Conservation (phyloP, 2,888 invertebrate species). For the Cheilosia impressa region DNA sequence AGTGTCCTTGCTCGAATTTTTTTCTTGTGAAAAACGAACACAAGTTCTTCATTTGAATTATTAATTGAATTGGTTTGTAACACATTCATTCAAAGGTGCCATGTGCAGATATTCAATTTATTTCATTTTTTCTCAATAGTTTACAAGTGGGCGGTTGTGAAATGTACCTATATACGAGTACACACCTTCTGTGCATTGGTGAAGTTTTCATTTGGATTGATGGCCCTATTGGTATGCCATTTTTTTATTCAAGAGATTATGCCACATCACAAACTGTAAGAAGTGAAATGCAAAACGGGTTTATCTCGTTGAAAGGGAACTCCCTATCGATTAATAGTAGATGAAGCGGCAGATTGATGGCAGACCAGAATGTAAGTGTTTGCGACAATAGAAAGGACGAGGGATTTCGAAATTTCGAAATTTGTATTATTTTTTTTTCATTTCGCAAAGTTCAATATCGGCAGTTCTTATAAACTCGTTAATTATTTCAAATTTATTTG, state of each 20-base stretch:
- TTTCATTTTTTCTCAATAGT: conserved; percentile 16
- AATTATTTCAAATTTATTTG: conserved; percentile 26
- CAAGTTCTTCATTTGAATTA: conserved; percentile 37
- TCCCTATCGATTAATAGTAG: not conserved
- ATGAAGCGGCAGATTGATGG: not conserved
- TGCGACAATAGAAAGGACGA: conserved; percentile 2
- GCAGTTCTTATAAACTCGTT: conserved; percentile 12
- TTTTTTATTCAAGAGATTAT: conserved; percentile 17
- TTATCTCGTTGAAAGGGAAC: not conserved
- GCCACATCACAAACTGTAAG: not conserved
- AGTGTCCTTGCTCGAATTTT: conserved; percentile 33
- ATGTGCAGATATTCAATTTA: conserved; percentile 29
- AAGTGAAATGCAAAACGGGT: too few species aligned
- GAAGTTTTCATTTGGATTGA: conserved; percentile 31
- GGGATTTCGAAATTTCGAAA: not conserved
- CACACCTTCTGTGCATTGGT: not conserved
- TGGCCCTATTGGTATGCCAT: conserved; percentile 6
- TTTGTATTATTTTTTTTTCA: too few species aligned
- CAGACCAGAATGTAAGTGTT: not conserved
- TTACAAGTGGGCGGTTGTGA: conserved; percentile 12
- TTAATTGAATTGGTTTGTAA: conserved; percentile 56
- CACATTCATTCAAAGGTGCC: conserved; percentile 42
- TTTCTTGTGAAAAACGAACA: conserved; percentile 7
- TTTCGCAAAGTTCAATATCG: not conserved
- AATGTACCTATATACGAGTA: not conserved